phyloP scores from a whole-genome alignment of 2,113 vertebrate species.

The Calyptomena viridis region DNA sequence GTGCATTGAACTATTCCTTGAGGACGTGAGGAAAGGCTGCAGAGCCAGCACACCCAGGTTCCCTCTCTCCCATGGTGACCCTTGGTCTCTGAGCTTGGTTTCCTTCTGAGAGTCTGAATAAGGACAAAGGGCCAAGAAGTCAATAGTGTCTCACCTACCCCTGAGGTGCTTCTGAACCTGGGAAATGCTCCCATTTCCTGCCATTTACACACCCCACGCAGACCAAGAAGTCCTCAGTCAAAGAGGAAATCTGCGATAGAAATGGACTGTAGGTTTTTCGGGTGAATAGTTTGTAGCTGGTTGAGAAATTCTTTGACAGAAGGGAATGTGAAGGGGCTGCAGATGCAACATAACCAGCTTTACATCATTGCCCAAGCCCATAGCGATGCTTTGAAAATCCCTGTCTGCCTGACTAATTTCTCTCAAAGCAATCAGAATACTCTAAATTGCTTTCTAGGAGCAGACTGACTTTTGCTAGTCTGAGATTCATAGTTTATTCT shows the following conservation, averaged over 20 bases:
- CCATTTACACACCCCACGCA: background rate
- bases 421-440: slow-evolving; percentile 23
- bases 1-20: background rate
- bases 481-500: background rate
- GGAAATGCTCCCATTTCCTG: background rate
- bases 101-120: background rate
- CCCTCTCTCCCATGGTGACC: background rate
- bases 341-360: background rate
- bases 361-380: slow-evolving; percentile 18
- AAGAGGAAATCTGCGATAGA: background rate
- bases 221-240: background rate
- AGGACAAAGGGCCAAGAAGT: background rate
- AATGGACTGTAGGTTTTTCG: background rate
- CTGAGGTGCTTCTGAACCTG: background rate
- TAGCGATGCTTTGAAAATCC: background rate
- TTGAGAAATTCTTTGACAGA: background rate
- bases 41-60: background rate
- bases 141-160: background rate
- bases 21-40: background rate
- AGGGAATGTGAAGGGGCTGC: background rate
- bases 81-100: background rate
- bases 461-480: background rate
- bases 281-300: background rate
- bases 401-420: background rate
- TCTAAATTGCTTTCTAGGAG: slow-evolving; percentile 21